Evolutionary conservation across 2,113 vertebrate genomes (phyloP), one percentile per base, ranked within the genome.

Genomic region (Lota lota): DNA sequence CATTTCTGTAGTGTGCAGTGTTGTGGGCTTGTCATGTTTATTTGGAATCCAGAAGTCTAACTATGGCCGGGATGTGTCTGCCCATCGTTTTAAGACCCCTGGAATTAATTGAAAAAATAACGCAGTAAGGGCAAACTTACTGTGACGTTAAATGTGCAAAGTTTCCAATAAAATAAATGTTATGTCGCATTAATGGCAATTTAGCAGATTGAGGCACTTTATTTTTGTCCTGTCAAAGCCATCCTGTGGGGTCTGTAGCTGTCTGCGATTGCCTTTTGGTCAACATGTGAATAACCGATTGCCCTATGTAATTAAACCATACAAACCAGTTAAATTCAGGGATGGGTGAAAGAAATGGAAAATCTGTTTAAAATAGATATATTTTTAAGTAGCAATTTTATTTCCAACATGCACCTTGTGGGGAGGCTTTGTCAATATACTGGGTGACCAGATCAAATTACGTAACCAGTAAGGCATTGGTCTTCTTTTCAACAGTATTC

Each of bases 1-100:
- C 66, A 82, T 71, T 88, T 28, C 84, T 72, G 67, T 77, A 78
- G 77, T 67, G n/a, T 90, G 74, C 82, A 75, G 79, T 6, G 73
- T 85, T 81, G 81, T 77, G 66, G 12, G 40, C 40, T 47, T 47
- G 40, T 47, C 8, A 10, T 81, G 64, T 72, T 57, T 63, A 66
- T 67, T 65, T 53, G 67, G 60, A 24, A 57, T 57, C 22, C 63
- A 61, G 56, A 18, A 21, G 33, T 69, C 40, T 61, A n/a, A 67
- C 33, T 19, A 50, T 66, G 28, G 65, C 53, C 36, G 28, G 50
- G 14, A 53, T 53, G 61, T 51, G 47, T 65, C 50, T 50, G 20
- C n/a, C 15, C 40, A 10, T 17, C 12, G 16, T 33, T 62, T 20
- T 10, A 47, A 47, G 40, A 12, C 40, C 40, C 40, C 12, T 47